Conservation (phyloP, 1,140 invertebrate genomes). For the Phortica variegata region DNA sequence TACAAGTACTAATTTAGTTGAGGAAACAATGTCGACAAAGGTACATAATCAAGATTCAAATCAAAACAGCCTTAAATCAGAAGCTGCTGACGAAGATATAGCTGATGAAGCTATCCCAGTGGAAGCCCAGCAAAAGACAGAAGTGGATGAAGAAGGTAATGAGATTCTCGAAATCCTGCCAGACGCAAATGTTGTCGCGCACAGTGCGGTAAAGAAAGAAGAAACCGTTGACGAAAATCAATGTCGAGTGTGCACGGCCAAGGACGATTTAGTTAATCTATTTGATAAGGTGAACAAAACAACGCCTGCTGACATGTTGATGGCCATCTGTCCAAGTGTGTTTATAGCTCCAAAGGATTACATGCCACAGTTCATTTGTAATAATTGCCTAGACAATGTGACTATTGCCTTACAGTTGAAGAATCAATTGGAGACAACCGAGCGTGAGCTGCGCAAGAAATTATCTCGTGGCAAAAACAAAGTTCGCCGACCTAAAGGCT, state of each 20-base stretch:
- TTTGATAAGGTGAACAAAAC: conserved; percentile 35
- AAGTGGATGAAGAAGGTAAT: too few relatives aligned
- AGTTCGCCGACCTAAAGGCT: conserved; percentile 48
- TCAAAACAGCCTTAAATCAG: too few relatives aligned
- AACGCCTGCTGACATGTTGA: conserved; percentile 48
- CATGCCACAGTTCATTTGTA: conserved; percentile 54
- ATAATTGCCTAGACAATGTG: conserved; percentile 37
- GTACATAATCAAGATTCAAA: too few relatives aligned
- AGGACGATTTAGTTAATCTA: conserved; percentile 37
- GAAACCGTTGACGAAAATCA: conserved; percentile 49
- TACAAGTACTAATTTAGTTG: too few relatives aligned
- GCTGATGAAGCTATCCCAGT: too few relatives aligned
- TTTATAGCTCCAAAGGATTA: conserved; percentile 50
- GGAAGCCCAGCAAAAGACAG: too few relatives aligned
- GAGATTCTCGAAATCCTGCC: too few relatives aligned
- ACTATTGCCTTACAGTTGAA: conserved; percentile 46
- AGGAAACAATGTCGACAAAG: too few relatives aligned
- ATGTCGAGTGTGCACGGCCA: conserved; percentile 47
- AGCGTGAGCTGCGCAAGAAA: conserved; percentile 49
- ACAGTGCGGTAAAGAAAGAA: conserved; percentile 23
- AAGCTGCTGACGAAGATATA: too few relatives aligned
- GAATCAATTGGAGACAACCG: conserved; percentile 49
- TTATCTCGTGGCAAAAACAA: conserved; percentile 56
- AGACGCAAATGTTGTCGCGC: conserved; percentile 13
- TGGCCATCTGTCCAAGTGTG: conserved; percentile 45